Base-by-base conservation (phyloP, 2,888 invertebrate species). In the Leucophenga maculata region DNA sequence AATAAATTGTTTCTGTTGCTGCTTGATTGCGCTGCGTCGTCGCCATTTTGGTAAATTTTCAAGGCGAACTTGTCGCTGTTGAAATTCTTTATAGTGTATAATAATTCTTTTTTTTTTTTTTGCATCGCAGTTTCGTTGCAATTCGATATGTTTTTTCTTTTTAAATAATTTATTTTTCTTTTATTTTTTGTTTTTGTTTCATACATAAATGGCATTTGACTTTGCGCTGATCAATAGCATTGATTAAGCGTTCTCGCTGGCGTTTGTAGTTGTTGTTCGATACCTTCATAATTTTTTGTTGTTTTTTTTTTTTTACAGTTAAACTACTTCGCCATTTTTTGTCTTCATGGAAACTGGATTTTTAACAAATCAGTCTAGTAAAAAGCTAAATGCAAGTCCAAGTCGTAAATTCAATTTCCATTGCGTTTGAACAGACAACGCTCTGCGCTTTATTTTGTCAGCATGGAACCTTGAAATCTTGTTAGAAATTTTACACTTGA, bases 51-150 rank as follows among this genome's bases (percentile, higher is more conserved):
- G 86, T 77, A 75, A 82, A 79, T 70, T 78, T 80, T 79, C 86
- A 86, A 86, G 86, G 86, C 80, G 78, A 86, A 86, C 86, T 76
- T 86, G 86, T 86, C 84, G 81, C 77, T 73, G 76, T 75, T 73
- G 71, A 64, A 64, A 64, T 64, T 64, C 62, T 64, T 64, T 64
- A 64, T 46, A 46, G n/a, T 39, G 8, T 22, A 20, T n/a, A 64
- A 48, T 64, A 22, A 46, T 46, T 32, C 48, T 9, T 18, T 3
- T 20, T 31, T 60, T 31, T 60, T 31, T 39, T 39, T 39, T 8
- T 39, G 11, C 11, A 6, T 11, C 62, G 44, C 72, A 69, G 70
- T 62, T 67, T 65, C 65, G 44, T 65, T 65, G n/a, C 54, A 54
- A 68, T 70, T 70, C 67, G 20, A 54, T 39, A 18, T 60, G 13